Conservation (phyloP, 2,113 vertebrate species). For the Erpornis zantholeuca region DNA sequence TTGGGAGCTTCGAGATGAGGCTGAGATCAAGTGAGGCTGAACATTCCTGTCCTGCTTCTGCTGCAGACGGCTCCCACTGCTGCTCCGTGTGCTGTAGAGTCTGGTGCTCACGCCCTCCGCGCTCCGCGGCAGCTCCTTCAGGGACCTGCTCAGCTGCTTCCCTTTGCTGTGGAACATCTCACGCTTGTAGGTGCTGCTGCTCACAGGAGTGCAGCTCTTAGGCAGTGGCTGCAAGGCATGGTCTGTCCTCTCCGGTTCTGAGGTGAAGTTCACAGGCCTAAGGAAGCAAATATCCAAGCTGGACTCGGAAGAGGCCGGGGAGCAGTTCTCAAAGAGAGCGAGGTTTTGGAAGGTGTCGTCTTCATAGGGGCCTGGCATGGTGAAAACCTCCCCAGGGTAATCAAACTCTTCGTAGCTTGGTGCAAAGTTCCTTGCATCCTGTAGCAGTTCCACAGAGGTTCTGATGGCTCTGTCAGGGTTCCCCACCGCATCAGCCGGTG, state of each 20-base stretch:
- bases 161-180: slow-evolving; percentile 85
- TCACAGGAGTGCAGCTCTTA: slow-evolving; percentile 76
- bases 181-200: slow-evolving; percentile 77
- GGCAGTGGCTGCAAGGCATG: slow-evolving; percentile 73
- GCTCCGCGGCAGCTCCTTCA: slow-evolving; percentile 86
- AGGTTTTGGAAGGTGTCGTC: slow-evolving; percentile 80
- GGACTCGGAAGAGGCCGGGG: slow-evolving; percentile 88
- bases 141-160: slow-evolving; percentile 93
- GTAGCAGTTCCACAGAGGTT: slow-evolving; percentile 74
- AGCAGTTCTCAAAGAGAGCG: slow-evolving; percentile 84
- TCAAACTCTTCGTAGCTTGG: slow-evolving; percentile 80
- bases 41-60: slow-evolving; percentile 83
- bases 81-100: slow-evolving; percentile 80
- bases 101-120: slow-evolving; percentile 72
- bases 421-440: slow-evolving; percentile 71
- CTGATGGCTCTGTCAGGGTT: slow-evolving; percentile 71
- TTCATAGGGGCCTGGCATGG: slow-evolving; percentile 78
- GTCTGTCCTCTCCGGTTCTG: slow-evolving; percentile 78
- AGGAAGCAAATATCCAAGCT: slow-evolving; percentile 95
- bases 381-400: slow-evolving; percentile 77
- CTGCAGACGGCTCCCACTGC: slow-evolving; percentile 78
- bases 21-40: slow-evolving; percentile 72
- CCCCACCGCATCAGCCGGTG: slow-evolving; percentile 58
- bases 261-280: slow-evolving; percentile 81
- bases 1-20: slow-evolving; percentile 75